Percentiles rank a stretch among this genome's conserved stretches.
These are phyloP conservation scores for Noturus placidus DNA, from an alignment of 2,113 vertebrate genomes.

Conservation along the genomic window DNA sequence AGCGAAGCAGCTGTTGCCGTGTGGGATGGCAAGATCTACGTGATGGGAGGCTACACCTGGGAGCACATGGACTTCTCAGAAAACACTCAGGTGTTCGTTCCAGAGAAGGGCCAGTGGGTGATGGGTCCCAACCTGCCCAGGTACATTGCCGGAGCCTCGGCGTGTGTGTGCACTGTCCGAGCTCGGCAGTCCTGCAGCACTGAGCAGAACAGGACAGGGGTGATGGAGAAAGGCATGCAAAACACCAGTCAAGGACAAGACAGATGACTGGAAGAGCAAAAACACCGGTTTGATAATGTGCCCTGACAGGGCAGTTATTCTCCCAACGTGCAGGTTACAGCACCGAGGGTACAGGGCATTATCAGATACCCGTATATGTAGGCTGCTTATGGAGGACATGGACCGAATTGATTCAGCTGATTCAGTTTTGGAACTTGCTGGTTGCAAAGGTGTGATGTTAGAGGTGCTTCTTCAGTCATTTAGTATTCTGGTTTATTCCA, in stretches of 20 bases:
- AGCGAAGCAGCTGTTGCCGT: slow-evolving; percentile 89
- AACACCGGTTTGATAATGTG: not conserved
- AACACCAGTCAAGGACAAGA: slow-evolving; percentile 37
- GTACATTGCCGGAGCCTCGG: slow-evolving; percentile 85
- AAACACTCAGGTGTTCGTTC: slow-evolving; percentile 85
- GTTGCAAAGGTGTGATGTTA: not conserved
- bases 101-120: slow-evolving; percentile 79
- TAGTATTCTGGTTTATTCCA: not conserved
- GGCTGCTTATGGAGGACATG: slow-evolving; percentile 16
- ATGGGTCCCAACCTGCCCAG: slow-evolving; percentile 85
- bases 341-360: not conserved
- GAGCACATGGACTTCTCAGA: slow-evolving; percentile 87
- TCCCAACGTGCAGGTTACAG: slow-evolving; percentile 3
- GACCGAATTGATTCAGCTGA: not conserved
- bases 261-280: slow-evolving; percentile 28
- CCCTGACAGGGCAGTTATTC: not conserved
- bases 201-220: slow-evolving; percentile 73
- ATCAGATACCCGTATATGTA: slow-evolving; percentile 11
- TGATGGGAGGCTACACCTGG: slow-evolving; percentile 96
- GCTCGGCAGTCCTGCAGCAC: slow-evolving; percentile 60
- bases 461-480: slow-evolving; percentile 2
- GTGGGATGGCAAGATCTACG: slow-evolving; percentile 84
- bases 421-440: not conserved
- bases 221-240: slow-evolving; percentile 68
- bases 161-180: slow-evolving; percentile 83